A percentile compares a stretch with the other conserved stretches of the same genome.
Evolutionary conservation across 2,797 vertebrate genomes (phyloP).

Genomic region (Thamnophis elegans): DNA sequence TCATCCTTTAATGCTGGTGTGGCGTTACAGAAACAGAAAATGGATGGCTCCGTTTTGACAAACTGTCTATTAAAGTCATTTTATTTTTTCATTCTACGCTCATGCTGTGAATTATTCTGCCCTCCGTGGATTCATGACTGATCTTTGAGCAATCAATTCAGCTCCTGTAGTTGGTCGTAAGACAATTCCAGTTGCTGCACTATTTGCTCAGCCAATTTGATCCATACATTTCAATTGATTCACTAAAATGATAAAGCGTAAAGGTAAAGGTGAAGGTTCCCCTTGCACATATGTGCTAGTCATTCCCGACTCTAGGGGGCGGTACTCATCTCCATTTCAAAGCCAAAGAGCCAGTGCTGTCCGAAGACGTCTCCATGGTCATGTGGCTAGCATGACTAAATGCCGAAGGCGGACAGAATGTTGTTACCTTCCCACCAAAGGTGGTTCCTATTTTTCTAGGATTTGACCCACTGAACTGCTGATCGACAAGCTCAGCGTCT

Average conservation of each 20-base stretch:
- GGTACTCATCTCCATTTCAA: too few species aligned
- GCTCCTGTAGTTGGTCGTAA: neutral
- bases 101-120: neutral
- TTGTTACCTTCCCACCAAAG: too few species aligned
- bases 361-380: too few species aligned
- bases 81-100: neutral
- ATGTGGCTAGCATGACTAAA: too few species aligned
- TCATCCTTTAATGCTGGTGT: neutral
- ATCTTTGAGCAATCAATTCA: neutral
- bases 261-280: too few species aligned
- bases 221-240: neutral
- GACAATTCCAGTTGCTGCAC: neutral
- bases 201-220: neutral
- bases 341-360: too few species aligned
- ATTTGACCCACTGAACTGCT: too few species aligned
- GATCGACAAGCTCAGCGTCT: too few species aligned
- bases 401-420: too few species aligned
- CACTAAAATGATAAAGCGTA: neutral
- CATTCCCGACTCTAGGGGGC: too few species aligned
- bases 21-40: neutral
- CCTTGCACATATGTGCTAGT: too few species aligned
- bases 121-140: neutral
- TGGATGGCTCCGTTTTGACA: neutral
- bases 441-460: too few species aligned
- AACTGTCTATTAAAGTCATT: neutral